These are phyloP conservation scores for Phanerotoma sp. DNA, from an alignment of 2,888 invertebrate species.

Conservation along the genomic window DNA sequence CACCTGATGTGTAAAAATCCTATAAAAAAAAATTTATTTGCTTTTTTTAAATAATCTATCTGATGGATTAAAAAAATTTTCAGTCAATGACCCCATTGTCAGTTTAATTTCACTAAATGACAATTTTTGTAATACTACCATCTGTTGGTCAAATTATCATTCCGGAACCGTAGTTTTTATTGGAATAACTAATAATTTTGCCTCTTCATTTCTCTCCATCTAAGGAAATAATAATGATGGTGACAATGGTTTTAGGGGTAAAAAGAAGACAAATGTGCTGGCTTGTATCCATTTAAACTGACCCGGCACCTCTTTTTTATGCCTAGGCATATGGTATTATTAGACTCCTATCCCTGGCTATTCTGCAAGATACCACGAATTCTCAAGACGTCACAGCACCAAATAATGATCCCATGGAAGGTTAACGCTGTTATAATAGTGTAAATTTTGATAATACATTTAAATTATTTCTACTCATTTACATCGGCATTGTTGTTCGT, in stretches of 20 bases:
- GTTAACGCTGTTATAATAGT: background rate
- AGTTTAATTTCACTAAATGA: too few relatives aligned
- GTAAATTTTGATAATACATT: background rate
- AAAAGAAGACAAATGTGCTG: constrained; percentile 23
- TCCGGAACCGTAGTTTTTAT: too few relatives aligned
- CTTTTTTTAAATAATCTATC: too few relatives aligned
- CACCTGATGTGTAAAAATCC: too few relatives aligned
- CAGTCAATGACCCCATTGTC: too few relatives aligned
- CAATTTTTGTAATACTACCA: too few relatives aligned
- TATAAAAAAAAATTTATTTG: too few relatives aligned
- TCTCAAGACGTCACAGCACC: background rate
- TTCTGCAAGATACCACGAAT: constrained; percentile 12
- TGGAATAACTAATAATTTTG: too few relatives aligned
- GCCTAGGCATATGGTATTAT: constrained; percentile 48
- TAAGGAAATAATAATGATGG: constrained; percentile 1
- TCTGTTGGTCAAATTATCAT: too few relatives aligned
- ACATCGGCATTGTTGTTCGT: background rate
- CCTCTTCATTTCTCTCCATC: too few relatives aligned
- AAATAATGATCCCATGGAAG: background rate
- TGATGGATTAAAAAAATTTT: too few relatives aligned
- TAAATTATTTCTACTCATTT: background rate
- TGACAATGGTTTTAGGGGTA: too few relatives aligned
- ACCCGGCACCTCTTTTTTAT: constrained; percentile 45
- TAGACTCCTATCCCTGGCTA: constrained; percentile 41
- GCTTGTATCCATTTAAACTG: constrained; percentile 37